A percentile compares a stretch with the other conserved stretches of the same genome.
phyloP scores from a whole-genome alignment of 2,888 invertebrate genomes.

The Achlya flavicornis region DNA sequence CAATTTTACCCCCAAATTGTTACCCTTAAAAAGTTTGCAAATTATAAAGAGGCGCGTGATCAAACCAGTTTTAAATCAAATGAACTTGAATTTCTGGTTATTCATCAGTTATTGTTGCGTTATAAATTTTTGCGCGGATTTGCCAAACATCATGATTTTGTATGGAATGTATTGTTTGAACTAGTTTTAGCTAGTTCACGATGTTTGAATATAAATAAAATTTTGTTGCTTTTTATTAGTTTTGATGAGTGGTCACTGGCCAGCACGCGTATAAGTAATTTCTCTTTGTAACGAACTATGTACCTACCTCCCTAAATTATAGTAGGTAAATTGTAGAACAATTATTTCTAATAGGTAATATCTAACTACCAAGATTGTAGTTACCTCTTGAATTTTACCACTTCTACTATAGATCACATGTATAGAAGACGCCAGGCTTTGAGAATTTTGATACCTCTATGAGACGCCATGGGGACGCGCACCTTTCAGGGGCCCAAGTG shows the following conservation, averaged over 20 bases:
- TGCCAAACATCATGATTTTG: conserved; percentile 72
- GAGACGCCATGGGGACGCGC: no score
- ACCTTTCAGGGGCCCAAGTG: no score
- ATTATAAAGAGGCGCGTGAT: conserved; percentile 74
- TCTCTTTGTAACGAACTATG: background rate
- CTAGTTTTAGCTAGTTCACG: conserved; percentile 63
- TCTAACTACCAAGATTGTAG: no score
- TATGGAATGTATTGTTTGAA: conserved; percentile 57
- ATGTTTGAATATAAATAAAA: conserved; percentile 57
- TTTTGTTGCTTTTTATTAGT: conserved; percentile 23
- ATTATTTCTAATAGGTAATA: no score
- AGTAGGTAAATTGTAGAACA: no score
- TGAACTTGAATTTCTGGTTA: conserved; percentile 73
- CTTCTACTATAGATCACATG: no score
- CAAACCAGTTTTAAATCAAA: conserved; percentile 59
- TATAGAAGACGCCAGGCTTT: no score
- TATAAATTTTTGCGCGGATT: conserved; percentile 66
- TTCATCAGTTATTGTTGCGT: conserved; percentile 40
- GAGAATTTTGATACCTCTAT: no score
- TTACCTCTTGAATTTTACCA: no score
- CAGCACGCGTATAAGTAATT: conserved; percentile 16
- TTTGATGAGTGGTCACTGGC: background rate
- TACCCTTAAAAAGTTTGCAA: conserved; percentile 55
- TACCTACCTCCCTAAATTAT: background rate
- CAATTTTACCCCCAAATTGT: conserved; percentile 34